Base-by-base conservation (phyloP, 1,140 invertebrate species). In the Drosophila persimilis region DNA sequence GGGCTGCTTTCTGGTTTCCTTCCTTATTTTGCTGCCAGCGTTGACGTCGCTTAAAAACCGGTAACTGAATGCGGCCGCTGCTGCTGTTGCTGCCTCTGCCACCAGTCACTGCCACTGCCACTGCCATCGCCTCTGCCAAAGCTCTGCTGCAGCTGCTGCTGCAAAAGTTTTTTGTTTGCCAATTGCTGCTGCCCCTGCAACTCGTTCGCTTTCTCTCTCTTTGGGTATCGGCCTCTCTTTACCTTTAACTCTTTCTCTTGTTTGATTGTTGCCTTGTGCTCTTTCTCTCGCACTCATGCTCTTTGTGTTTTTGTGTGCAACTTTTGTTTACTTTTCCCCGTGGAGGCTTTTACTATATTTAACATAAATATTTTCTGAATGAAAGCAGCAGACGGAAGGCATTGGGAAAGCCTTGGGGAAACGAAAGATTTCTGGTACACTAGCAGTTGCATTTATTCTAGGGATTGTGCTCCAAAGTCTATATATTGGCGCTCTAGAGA, bases 1-100 rank as follows among this genome's bases (percentile, higher is more conserved):
- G 61, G 57, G 58, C 66, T 61, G 74, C 64, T 71, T 74, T 73
- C 80, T 80, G 77, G 83, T 83, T 88, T 88, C 84, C 83, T 88
- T 88, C 83, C 83, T 88, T 76, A 80, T 77, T 79, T 76, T 78
- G 67, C 64, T 73, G 55, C 43, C 55, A 46, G 43, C 55, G 70
- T 53, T 46, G 69, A 51, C 63, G 70, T 62, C 73, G 63, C 53
- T 59, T 43, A 72, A 69, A 80, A 78, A 74, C 69, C 72, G 70
- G 72, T 73, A 73, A 72, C 69, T 56, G 39, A 52, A 22, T 51
- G 47, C 29, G 11, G 15, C 15, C 0, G 56, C 56, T 48, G 45
- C 65, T 48, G 64, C 67, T 31, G 59, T 69, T 44, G 58, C 70
- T 73, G 45, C 70, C 22, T 15, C 53, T 26, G 29, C 51, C 9